Evolutionary conservation across 2,888 invertebrate species (phyloP), one percentile per base, ranked within the genome.

Genomic region (Gryllus longicercus): DNA sequence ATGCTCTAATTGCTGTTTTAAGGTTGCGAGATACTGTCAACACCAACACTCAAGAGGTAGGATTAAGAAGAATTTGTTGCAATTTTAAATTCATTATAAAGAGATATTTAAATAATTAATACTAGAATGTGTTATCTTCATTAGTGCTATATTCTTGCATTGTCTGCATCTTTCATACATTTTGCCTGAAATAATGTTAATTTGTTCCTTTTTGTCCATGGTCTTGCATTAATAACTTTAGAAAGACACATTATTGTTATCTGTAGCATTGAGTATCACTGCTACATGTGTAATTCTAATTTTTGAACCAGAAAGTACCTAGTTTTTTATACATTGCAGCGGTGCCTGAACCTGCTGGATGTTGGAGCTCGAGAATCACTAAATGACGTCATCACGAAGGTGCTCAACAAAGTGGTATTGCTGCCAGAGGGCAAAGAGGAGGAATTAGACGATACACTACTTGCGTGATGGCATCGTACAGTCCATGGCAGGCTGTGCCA

Each of bases 371-470:
- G 93, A 84, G 97, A 97, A 86, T 94, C 97, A 3, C 89, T 98
- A 83, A 91, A 91, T 82, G 98, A 98, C 87, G 96, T 97, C 82
- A 94, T 96, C 83, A 93, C 92, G 85, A 97, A 97, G 89, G 95
- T 96, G 82, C 89, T 96, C 85, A 93, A 94, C 82, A 96, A 96
- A 88, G 90, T 93, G 21, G 89, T 92, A 81, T 90, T 91, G 74
- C 94, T 94, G 85, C 90, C 93, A 23, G 94, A 95, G 86, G 94
- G 94, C 83, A 95, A 95, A 86, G 95, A 96, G 87, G 96, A 97
- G 86, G 96, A 97, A 86, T 91, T 97, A 82, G 98, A 98, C 87
- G 95, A 96, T 86, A 97, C 97, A 80, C 89, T 97, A 86, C 90
- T 96, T 88, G 93, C 93, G 87, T 96, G 93, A 95, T 83, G 76